phyloP scores from a whole-genome alignment of 2,888 invertebrate genomes.

The Diarsia mendica region DNA sequence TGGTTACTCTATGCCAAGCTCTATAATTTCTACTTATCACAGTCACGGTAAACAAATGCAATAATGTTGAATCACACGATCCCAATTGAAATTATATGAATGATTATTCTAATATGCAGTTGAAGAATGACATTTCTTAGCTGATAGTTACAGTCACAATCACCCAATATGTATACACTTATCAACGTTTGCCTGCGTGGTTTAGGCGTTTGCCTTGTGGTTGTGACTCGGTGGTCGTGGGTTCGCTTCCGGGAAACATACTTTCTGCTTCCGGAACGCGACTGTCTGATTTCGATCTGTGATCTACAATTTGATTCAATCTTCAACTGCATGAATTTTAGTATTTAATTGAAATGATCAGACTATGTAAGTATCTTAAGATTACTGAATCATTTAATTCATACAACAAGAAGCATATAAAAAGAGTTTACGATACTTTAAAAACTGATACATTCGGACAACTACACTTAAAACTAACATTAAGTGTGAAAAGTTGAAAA shows the following conservation, averaged over 20 bases:
- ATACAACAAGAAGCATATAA: slow-evolving; percentile 44
- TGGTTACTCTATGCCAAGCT: slow-evolving; percentile 76
- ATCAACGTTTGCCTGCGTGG: no score
- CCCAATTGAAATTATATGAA: slow-evolving; percentile 45
- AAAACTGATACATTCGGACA: slow-evolving; percentile 44
- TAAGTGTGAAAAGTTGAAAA: slow-evolving; percentile 58
- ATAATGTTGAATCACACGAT: slow-evolving; percentile 66
- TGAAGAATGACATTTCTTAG: not conserved
- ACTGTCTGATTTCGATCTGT: no score
- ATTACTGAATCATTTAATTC: slow-evolving; percentile 34
- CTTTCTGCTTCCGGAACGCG: no score
- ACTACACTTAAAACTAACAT: slow-evolving; percentile 57
- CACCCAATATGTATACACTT: no score
- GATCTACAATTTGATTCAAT: slow-evolving; percentile 7
- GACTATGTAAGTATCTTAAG: slow-evolving; percentile 23
- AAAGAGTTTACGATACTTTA: slow-evolving; percentile 26
- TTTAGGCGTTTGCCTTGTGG: no score
- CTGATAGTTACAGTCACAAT: no score
- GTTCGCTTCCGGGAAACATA: no score
- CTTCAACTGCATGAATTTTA: slow-evolving; percentile 19
- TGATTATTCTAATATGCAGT: slow-evolving; percentile 9
- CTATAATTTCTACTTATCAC: slow-evolving; percentile 86
- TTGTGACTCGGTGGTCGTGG: no score
- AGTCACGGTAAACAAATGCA: slow-evolving; percentile 88
- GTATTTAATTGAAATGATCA: slow-evolving; percentile 28